Evolutionary conservation across 2,113 vertebrate species (phyloP).

Genomic region (Eonycteris spelaea): DNA sequence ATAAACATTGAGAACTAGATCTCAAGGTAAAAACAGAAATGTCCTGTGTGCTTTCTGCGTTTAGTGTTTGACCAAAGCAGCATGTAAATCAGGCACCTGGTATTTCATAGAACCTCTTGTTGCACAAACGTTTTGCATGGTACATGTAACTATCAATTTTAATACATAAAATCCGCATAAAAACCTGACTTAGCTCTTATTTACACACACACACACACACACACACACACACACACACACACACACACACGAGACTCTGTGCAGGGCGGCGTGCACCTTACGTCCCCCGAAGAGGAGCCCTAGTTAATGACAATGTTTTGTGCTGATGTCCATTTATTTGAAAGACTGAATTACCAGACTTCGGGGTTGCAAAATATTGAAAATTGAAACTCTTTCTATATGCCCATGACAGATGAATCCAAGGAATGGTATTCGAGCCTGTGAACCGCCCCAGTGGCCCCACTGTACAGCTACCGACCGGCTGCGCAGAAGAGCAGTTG

Average conservation of each 20-base stretch:
- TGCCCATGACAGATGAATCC: slow-evolving; percentile 26
- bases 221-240: no score
- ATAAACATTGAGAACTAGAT: not conserved
- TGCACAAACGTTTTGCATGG: not conserved
- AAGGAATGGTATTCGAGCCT: not conserved
- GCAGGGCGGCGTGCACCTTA: fast-evolving
- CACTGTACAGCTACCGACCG: not conserved
- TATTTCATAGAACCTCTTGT: not conserved
- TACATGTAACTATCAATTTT: not conserved
- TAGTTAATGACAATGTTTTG: not conserved
- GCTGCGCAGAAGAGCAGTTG: not conserved
- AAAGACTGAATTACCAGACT: not conserved
- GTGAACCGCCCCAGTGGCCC: not conserved
- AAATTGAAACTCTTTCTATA: not conserved
- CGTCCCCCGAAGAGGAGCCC: not conserved
- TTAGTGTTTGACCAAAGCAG: not conserved
- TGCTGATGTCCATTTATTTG: not conserved
- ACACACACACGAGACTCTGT: not conserved
- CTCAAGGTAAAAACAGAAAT: not conserved
- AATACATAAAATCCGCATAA: not conserved
- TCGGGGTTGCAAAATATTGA: not conserved
- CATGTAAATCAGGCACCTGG: not conserved
- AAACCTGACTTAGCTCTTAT: not conserved
- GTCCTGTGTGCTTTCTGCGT: not conserved
- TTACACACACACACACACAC: no score